A percentile compares a stretch with the other conserved stretches of the same genome.
phyloP scores from a whole-genome alignment of 2,888 invertebrate genomes.

The Sphinx pinastri region DNA sequence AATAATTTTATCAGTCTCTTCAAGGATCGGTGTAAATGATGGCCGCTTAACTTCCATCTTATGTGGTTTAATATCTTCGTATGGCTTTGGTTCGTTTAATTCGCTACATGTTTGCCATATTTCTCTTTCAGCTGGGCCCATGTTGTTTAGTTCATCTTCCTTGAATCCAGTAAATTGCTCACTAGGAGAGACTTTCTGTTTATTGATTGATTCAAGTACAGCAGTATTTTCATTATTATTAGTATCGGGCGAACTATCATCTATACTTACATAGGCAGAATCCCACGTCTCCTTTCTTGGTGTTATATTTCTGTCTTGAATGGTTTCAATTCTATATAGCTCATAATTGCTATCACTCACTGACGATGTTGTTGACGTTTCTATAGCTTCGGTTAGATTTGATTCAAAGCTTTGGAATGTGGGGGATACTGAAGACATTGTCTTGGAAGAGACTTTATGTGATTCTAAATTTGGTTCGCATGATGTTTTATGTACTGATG shows the following conservation, averaged over 20 bases:
- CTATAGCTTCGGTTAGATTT: conserved; percentile 51
- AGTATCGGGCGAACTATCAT: conserved; percentile 75
- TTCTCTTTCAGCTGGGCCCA: conserved; percentile 79
- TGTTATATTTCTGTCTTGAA: conserved; percentile 51
- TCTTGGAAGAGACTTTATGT: conserved; percentile 28
- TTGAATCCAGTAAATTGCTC: conserved; percentile 47
- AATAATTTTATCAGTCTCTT: conserved; percentile 71
- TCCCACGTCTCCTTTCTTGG: conserved; percentile 78
- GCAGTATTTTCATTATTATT: conserved; percentile 66
- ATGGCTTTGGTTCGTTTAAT: conserved; percentile 51
- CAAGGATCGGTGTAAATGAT: conserved; percentile 73
- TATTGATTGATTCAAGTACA: conserved; percentile 53
- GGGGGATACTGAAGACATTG: conserved; percentile 39
- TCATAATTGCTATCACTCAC: conserved; percentile 50
- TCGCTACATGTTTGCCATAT: conserved; percentile 70
- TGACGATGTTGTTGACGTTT: conserved; percentile 52
- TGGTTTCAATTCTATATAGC: conserved; percentile 45
- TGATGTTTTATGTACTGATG: conserved; percentile 34
- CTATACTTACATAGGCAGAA: conserved; percentile 82
- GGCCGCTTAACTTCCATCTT: conserved; percentile 64
- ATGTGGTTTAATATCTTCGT: conserved; percentile 55
- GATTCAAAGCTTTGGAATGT: conserved; percentile 68
- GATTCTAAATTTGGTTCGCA: background rate
- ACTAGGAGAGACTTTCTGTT: conserved; percentile 54
- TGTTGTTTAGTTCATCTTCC: conserved; percentile 57